These are phyloP conservation scores for Lasioglossum albipes DNA, from an alignment of 1,140 invertebrate genomes.

Conservation along the genomic window DNA sequence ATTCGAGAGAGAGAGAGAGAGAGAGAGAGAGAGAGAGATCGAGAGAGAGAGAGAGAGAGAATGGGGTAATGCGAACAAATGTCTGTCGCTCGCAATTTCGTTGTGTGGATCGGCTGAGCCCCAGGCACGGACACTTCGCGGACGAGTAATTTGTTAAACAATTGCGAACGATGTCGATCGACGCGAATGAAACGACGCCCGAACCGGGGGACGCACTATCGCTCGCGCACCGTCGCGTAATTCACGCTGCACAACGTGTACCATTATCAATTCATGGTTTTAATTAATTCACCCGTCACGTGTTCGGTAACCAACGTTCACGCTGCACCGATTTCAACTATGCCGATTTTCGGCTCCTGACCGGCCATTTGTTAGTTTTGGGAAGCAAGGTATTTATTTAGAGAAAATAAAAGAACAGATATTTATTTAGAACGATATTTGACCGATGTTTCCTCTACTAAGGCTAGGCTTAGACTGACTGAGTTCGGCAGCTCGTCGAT, in stretches of 20 bases:
- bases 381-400: too few relatives aligned
- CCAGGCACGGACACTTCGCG: background rate
- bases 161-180: background rate
- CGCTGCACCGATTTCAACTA: too few relatives aligned
- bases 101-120: too few relatives aligned
- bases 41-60: too few relatives aligned
- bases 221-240: background rate
- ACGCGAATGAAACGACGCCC: background rate
- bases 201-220: background rate
- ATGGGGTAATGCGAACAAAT: slow-evolving; percentile 7
- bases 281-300: slow-evolving; percentile 18
- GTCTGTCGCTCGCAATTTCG: slow-evolving; percentile 21
- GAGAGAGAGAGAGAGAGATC: too few relatives aligned
- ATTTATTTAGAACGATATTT: too few relatives aligned
- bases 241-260: background rate
- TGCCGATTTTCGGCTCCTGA: too few relatives aligned
- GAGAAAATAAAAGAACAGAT: too few relatives aligned
- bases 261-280: background rate
- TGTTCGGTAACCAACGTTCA: background rate
- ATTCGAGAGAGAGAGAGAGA: background rate
- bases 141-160: background rate
- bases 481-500: too few relatives aligned
- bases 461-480: too few relatives aligned
- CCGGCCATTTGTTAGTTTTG: too few relatives aligned
- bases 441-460: too few relatives aligned